A percentile compares a stretch with the other conserved stretches of the same genome.
These are phyloP conservation scores for Phrynocephalus versicolor DNA, from an alignment of 2,113 vertebrate species.

Conservation along the genomic window DNA sequence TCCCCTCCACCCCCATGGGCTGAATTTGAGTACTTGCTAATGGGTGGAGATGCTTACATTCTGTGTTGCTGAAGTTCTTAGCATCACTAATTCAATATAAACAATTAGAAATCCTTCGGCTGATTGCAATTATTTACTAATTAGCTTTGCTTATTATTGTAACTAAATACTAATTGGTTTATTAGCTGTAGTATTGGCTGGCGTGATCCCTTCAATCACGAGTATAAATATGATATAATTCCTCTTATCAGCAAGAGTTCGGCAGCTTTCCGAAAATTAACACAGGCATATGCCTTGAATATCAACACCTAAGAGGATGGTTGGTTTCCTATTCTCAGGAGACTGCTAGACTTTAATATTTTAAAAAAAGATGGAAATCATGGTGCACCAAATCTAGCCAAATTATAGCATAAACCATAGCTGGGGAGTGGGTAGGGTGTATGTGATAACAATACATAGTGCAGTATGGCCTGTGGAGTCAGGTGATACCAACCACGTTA, in stretches of 20 bases:
- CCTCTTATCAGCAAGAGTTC: slow-evolving; percentile 8
- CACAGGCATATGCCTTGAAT: slow-evolving; percentile 6
- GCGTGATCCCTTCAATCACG: slow-evolving; percentile 5
- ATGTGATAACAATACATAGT: no score
- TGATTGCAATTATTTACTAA: slow-evolving; percentile 36
- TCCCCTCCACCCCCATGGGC: neutral
- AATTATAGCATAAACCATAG: neutral
- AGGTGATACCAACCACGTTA: no score
- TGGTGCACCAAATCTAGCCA: neutral
- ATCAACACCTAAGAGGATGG: neutral
- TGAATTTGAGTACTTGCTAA: neutral
- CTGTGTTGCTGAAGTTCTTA: neutral
- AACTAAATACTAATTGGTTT: slow-evolving; percentile 23
- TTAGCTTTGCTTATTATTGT: slow-evolving; percentile 17
- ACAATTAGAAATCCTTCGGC: slow-evolving; percentile 24
- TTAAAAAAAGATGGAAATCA: neutral
- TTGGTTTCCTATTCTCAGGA: neutral
- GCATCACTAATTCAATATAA: slow-evolving; percentile 22
- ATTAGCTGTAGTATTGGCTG: slow-evolving; percentile 22
- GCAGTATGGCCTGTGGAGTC: no score
- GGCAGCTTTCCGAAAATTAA: slow-evolving; percentile 28
- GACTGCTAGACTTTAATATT: neutral
- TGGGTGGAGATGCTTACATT: neutral
- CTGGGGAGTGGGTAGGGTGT: no score
- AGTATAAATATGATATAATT: slow-evolving; percentile 22